A percentile compares a stretch with the other conserved stretches of the same genome.
Evolutionary conservation across 2,797 vertebrate species (phyloP).

Genomic region (Morelia viridis): DNA sequence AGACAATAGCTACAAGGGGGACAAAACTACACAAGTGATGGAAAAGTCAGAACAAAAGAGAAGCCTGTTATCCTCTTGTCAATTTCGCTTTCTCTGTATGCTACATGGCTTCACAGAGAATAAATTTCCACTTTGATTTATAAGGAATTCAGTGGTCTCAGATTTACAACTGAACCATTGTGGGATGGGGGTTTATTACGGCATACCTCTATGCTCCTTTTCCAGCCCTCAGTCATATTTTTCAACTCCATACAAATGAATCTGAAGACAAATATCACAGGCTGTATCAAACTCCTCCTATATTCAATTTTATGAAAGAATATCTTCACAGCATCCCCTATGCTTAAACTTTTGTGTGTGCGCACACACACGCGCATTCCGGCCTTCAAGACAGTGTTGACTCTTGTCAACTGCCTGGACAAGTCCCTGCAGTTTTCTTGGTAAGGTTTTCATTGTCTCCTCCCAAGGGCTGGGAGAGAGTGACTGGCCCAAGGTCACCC

Average conservation of each 20-base stretch:
- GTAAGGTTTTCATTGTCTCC: background rate
- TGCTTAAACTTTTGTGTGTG: background rate
- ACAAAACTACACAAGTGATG: slow-evolving; percentile 20
- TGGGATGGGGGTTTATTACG: background rate
- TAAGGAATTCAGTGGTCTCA: background rate
- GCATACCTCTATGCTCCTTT: background rate
- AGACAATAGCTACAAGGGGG: slow-evolving; percentile 39
- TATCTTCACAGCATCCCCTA: background rate
- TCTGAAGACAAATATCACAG: background rate
- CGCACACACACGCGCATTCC: background rate
- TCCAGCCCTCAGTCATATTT: background rate
- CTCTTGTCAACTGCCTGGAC: background rate
- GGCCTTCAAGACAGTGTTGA: background rate
- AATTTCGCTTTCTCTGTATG: slow-evolving; percentile 22
- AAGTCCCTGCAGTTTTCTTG: background rate
- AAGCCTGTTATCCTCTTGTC: slow-evolving; percentile 31
- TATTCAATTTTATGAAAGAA: background rate
- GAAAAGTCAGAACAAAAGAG: background rate
- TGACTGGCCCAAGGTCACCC: background rate
- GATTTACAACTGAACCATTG: background rate
- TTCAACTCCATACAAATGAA: background rate
- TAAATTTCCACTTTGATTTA: background rate
- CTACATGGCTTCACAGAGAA: background rate
- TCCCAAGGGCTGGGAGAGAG: background rate
- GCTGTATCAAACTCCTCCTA: background rate